These are phyloP conservation scores for Acronicta leporina DNA, from an alignment of 2,888 invertebrate species.

Conservation along the genomic window DNA sequence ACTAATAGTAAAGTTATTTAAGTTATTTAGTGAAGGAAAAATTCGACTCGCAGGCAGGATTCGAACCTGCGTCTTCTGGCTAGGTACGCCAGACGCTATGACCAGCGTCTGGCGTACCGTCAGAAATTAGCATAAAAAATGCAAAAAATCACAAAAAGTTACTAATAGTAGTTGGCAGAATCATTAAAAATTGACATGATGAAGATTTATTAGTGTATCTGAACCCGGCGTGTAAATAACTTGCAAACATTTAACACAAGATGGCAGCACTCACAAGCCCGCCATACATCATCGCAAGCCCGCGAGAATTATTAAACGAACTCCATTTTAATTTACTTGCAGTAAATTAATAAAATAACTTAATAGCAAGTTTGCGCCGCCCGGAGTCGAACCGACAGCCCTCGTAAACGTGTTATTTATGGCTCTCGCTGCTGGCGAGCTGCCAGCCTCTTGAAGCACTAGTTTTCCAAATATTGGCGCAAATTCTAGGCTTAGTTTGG, in stretches of 20 bases:
- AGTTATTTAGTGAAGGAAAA: no score
- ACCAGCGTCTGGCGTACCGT: no score
- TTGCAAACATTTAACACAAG: neutral
- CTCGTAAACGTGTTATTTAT: slow-evolving; percentile 55
- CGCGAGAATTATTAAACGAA: slow-evolving; percentile 17
- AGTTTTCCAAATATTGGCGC: slow-evolving; percentile 20
- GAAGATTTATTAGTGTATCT: no score
- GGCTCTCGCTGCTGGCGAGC: slow-evolving; percentile 28
- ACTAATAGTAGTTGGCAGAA: no score
- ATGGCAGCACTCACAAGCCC: slow-evolving; percentile 19
- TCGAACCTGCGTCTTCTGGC: no score
- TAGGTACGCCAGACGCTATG: no score
- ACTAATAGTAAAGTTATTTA: no score
- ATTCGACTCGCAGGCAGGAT: no score
- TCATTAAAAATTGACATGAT: no score
- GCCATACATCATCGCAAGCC: slow-evolving; percentile 2
- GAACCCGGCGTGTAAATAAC: neutral
- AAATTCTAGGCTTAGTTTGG: slow-evolving; percentile 24
- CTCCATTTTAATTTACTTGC: slow-evolving; percentile 43
- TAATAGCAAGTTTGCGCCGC: slow-evolving; percentile 41
- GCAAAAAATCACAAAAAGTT: no score
- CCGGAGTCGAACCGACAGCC: slow-evolving; percentile 46
- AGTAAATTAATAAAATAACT: slow-evolving; percentile 56
- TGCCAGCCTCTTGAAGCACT: slow-evolving; percentile 43
- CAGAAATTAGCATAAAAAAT: no score